Conservation (phyloP, 1,140 invertebrate species). For the Onthophagus taurus region DNA sequence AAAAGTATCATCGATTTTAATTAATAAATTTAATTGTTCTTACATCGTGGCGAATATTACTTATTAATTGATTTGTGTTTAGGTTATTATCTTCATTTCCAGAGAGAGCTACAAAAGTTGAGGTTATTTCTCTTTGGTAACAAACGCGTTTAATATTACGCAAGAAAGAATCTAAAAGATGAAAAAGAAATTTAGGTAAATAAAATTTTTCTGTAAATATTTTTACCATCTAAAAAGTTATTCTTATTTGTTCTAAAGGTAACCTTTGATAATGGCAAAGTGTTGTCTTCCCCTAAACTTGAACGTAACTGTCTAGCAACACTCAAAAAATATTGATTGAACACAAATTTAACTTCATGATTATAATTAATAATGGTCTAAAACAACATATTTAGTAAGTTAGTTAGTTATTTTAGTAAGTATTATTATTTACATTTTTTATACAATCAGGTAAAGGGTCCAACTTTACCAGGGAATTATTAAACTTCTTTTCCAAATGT, state of each 20-base stretch:
- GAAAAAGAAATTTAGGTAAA: background rate
- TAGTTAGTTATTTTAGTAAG: background rate
- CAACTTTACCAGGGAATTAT: constrained; percentile 10
- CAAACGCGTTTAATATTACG: constrained; percentile 1
- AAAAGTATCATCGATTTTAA: background rate
- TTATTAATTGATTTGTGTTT: constrained; percentile 3
- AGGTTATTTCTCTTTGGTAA: constrained; percentile 2
- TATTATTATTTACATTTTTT: background rate
- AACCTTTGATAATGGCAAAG: constrained; percentile 8
- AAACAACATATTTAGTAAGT: background rate
- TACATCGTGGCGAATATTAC: constrained; percentile 13
- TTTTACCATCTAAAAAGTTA: background rate
- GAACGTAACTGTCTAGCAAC: background rate
- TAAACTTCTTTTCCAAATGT: background rate
- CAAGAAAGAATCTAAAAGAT: constrained; percentile 3
- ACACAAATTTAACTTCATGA: constrained; percentile 9
- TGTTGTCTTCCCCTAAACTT: constrained; percentile 1
- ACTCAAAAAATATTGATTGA: constrained; percentile 13
- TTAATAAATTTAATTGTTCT: background rate
- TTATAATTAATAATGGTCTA: constrained; percentile 10
- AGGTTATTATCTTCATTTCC: constrained; percentile 12
- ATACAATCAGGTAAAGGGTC: constrained; percentile 10
- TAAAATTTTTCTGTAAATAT: background rate
- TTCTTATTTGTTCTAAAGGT: background rate
- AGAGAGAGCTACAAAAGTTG: constrained; percentile 8